A percentile compares a stretch with the other conserved stretches of the same genome.
Conservation (phyloP, 1,140 invertebrate species). For the Mycetomoellerius zeteki region DNA sequence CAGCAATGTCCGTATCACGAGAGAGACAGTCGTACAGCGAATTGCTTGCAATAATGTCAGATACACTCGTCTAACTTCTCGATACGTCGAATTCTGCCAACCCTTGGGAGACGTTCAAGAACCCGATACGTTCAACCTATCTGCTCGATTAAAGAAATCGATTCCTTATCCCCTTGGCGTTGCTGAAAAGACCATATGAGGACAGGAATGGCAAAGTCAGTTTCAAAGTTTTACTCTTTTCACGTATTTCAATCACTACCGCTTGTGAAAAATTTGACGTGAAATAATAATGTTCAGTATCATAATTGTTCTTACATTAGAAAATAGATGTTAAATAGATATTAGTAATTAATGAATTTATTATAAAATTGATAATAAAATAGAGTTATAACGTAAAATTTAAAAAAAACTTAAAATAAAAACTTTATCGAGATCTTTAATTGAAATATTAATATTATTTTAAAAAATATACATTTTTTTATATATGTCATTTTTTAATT, state of each 20-base stretch:
- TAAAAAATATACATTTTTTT: background rate
- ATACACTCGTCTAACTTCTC: conserved; percentile 74
- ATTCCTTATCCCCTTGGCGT: conserved; percentile 60
- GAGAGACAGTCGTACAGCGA: conserved; percentile 53
- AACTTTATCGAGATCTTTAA: background rate
- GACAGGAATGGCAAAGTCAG: conserved; percentile 2
- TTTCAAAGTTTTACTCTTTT: background rate
- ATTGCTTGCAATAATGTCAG: conserved; percentile 78
- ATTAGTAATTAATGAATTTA: background rate
- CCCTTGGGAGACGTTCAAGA: conserved; percentile 66
- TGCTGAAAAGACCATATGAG: conserved; percentile 38
- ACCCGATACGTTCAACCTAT: conserved; percentile 71
- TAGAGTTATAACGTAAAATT: background rate
- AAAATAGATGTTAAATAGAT: background rate
- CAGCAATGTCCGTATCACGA: conserved; percentile 60
- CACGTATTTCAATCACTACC: background rate
- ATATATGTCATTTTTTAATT: background rate
- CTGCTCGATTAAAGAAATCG: conserved; percentile 73
- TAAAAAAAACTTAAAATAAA: background rate
- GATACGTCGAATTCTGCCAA: conserved; percentile 70
- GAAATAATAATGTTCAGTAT: background rate
- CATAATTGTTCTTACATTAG: background rate
- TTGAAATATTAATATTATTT: background rate
- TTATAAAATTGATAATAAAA: conserved; percentile 16
- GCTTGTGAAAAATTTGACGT: background rate